These are phyloP conservation scores for Cyprinella venusta DNA, from an alignment of 2,797 vertebrate genomes.

Conservation along the genomic window DNA sequence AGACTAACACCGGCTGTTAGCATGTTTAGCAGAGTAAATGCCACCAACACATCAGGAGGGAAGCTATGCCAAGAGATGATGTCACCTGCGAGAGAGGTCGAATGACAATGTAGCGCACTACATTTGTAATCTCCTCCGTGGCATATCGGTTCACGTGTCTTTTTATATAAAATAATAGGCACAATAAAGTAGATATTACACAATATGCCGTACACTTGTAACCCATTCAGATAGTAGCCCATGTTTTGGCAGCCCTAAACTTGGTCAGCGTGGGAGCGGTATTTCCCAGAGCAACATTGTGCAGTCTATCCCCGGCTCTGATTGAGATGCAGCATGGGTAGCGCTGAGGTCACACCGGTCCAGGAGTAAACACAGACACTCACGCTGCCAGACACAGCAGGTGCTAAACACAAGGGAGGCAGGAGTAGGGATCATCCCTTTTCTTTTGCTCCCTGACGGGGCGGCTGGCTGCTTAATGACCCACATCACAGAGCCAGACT, in stretches of 20 bases:
- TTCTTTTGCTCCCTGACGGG: slow-evolving; percentile 33
- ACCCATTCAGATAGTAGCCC: not conserved
- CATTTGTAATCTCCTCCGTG: not conserved
- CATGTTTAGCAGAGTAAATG: not conserved
- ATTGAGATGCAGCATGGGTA: slow-evolving; percentile 64
- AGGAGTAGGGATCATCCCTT: slow-evolving; percentile 63
- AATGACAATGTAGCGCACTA: not conserved
- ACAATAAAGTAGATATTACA: not conserved
- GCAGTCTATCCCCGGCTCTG: slow-evolving; percentile 20
- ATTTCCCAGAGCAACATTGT: not conserved
- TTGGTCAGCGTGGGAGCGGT: not conserved
- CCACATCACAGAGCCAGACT: slow-evolving; percentile 26
- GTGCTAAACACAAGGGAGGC: slow-evolving; percentile 65
- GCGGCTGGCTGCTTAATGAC: slow-evolving; percentile 1
- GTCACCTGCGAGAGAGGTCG: not conserved
- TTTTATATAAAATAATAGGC: not conserved
- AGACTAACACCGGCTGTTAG: slow-evolving; percentile 28
- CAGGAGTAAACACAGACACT: slow-evolving; percentile 68
- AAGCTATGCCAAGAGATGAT: not conserved
- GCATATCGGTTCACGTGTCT: not conserved
- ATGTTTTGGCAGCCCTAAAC: not conserved
- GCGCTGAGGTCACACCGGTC: slow-evolving; percentile 50
- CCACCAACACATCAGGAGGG: slow-evolving; percentile 2
- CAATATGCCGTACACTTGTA: not conserved
- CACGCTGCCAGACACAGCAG: slow-evolving; percentile 65